Conservation (phyloP, 1,140 invertebrate genomes). For the Philopotamus ludificatus region DNA sequence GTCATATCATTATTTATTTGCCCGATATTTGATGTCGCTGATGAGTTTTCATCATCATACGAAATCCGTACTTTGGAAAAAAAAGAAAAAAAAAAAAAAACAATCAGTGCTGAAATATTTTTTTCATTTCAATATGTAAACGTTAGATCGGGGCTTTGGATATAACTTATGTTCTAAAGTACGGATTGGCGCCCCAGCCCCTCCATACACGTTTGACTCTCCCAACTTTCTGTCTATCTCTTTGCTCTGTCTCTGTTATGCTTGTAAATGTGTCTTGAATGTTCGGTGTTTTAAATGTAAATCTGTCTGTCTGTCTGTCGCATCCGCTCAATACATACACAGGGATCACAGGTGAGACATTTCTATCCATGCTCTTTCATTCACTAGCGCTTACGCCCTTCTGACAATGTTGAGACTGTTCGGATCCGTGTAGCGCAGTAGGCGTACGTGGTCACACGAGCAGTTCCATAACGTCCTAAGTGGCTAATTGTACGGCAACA, state of each 20-base stretch:
- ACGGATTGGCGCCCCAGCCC: constrained; percentile 7
- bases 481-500: too few relatives aligned
- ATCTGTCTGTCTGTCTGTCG: constrained; percentile 40
- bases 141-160: too few relatives aligned
- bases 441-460: too few relatives aligned
- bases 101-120: too few relatives aligned
- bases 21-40: constrained; percentile 33
- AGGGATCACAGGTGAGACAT: constrained; percentile 41
- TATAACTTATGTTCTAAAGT: constrained; percentile 28
- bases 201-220: constrained; percentile 8
- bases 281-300: constrained; percentile 38
- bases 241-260: constrained; percentile 34
- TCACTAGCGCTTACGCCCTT: too few relatives aligned
- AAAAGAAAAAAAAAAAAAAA: too few relatives aligned
- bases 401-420: too few relatives aligned
- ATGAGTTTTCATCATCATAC: neutral
- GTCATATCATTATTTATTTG: constrained; percentile 20
- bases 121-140: too few relatives aligned
- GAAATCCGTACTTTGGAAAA: constrained; percentile 19
- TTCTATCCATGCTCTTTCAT: neutral
- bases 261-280: constrained; percentile 38
- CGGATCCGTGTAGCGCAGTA: too few relatives aligned
- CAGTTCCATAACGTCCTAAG: too few relatives aligned
- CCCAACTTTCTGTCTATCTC: constrained; percentile 16
- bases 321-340: constrained; percentile 38